Evolutionary conservation across 2,113 vertebrate genomes (phyloP).

Genomic region (Alligator mississippiensis): DNA sequence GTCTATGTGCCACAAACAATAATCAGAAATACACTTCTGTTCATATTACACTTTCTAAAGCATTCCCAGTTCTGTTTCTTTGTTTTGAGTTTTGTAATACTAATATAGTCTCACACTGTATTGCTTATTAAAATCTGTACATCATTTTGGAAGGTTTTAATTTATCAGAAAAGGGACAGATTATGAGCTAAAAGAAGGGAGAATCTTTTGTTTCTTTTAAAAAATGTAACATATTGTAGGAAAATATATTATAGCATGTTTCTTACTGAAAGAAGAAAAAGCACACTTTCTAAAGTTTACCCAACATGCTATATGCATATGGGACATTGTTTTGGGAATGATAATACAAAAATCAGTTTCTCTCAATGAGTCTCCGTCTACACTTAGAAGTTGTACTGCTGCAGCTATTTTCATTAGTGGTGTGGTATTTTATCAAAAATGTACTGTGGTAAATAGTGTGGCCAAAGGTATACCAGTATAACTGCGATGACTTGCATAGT

Average conservation of each 20-base stretch:
- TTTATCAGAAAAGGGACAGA: background rate
- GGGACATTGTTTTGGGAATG: background rate
- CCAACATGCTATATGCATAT: accelerated
- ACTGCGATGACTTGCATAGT: background rate
- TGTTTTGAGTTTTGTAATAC: background rate
- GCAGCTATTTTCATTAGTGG: background rate
- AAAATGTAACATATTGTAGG: background rate
- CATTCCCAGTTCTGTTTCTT: background rate
- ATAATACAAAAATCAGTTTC: background rate
- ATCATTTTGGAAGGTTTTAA: background rate
- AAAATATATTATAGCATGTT: background rate
- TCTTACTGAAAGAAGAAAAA: accelerated
- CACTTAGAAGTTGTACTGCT: background rate
- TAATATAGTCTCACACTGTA: background rate
- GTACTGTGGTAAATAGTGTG: background rate
- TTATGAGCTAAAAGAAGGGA: background rate
- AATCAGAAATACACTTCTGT: background rate
- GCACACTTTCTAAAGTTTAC: background rate
- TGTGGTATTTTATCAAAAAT: background rate
- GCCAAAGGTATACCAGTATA: background rate
- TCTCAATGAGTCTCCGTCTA: background rate
- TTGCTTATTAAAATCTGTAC: background rate
- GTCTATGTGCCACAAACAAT: background rate
- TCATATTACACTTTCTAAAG: conserved; percentile 11
- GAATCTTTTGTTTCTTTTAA: background rate